These are phyloP conservation scores for Percopsis omiscomaycus DNA, from an alignment of 2,797 vertebrate genomes.

Conservation along the genomic window DNA sequence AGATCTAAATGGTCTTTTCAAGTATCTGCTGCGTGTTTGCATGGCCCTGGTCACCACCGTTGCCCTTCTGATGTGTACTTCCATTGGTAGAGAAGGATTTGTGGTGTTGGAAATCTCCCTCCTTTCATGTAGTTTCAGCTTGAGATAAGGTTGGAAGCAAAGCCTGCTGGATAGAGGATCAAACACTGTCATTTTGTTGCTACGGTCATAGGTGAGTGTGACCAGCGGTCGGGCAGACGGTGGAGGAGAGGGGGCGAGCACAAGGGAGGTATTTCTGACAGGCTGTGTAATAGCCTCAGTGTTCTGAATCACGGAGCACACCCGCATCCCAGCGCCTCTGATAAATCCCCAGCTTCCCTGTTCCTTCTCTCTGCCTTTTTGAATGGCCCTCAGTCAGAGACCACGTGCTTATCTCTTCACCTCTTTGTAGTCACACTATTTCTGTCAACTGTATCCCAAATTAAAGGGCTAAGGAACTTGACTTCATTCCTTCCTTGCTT, in stretches of 20 bases:
- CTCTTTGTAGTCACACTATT: neutral
- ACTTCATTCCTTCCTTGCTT: no score
- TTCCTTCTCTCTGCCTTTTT: slow-evolving; percentile 10
- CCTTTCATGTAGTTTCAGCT: slow-evolving; percentile 30
- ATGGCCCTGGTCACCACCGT: slow-evolving; percentile 34
- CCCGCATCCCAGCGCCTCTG: slow-evolving; percentile 36
- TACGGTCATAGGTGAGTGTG: slow-evolving; percentile 37
- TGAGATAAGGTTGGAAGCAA: slow-evolving; percentile 39
- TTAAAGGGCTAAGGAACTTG: no score
- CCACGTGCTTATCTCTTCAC: slow-evolving; percentile 4
- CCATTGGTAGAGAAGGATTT: slow-evolving; percentile 13
- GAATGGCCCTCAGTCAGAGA: neutral
- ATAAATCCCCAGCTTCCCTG: slow-evolving; percentile 17
- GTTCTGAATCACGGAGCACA: slow-evolving; percentile 60
- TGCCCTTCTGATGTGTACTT: slow-evolving; percentile 41
- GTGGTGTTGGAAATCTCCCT: slow-evolving; percentile 13
- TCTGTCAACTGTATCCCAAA: neutral
- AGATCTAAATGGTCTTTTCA: slow-evolving; percentile 7
- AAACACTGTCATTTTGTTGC: slow-evolving; percentile 33
- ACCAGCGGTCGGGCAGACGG: slow-evolving; percentile 32
- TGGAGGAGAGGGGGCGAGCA: slow-evolving; percentile 35
- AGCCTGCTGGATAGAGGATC: slow-evolving; percentile 24
- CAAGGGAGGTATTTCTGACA: slow-evolving; percentile 51
- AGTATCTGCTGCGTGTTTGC: slow-evolving; percentile 14
- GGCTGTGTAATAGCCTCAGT: slow-evolving; percentile 60